These are phyloP conservation scores for Xestia rhomboidea DNA, from an alignment of 2,888 invertebrate species.

Conservation along the genomic window DNA sequence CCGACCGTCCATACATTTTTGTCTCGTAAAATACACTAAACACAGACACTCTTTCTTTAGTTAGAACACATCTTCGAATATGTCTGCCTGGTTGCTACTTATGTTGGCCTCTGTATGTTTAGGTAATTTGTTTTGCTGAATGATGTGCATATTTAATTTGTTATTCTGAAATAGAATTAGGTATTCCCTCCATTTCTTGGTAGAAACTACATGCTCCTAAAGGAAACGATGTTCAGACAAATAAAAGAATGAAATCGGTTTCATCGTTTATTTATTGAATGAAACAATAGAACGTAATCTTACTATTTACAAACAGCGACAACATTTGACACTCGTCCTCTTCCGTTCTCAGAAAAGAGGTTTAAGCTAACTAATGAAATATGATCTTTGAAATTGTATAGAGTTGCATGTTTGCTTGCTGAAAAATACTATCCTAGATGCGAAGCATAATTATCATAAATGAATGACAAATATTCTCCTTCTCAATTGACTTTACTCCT, in stretches of 20 bases:
- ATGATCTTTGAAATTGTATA: conserved; percentile 19
- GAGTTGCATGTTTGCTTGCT: conserved; percentile 36
- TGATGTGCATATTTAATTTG: not conserved
- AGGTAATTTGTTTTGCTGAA: not conserved
- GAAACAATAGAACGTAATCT: conserved; percentile 74
- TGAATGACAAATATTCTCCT: not conserved
- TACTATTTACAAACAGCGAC: conserved; percentile 74
- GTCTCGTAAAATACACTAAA: no score
- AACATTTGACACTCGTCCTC: conserved; percentile 34
- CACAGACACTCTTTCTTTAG: no score
- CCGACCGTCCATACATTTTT: no score
- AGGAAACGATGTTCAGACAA: conserved; percentile 2
- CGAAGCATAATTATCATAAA: conserved; percentile 13
- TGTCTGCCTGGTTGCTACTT: no score
- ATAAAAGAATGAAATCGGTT: conserved; percentile 58
- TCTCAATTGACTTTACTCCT: not conserved
- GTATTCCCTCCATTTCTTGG: not conserved
- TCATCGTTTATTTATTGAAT: conserved; percentile 82
- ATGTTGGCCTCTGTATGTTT: not conserved
- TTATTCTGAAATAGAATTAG: not conserved
- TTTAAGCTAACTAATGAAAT: conserved; percentile 19
- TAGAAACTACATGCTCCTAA: not conserved
- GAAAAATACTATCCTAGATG: conserved; percentile 16
- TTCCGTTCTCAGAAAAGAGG: conserved; percentile 41
- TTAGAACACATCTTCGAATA: no score